Percentiles rank a stretch among this genome's conserved stretches.
Conservation (phyloP, 1,140 invertebrate species). For the Delia radicum region DNA sequence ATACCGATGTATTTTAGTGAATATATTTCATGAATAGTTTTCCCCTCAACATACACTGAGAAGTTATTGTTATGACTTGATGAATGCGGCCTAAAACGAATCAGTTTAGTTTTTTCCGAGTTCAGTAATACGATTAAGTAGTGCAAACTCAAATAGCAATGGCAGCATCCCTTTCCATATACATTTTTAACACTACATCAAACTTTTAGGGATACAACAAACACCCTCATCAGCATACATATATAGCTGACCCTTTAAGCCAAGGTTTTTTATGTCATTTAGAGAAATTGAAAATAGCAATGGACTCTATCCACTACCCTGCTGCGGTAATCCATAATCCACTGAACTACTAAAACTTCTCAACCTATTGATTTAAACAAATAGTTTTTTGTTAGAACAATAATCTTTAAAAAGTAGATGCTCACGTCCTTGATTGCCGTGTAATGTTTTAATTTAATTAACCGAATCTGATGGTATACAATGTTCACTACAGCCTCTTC, state of each 20-base stretch:
- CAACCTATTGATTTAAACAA: background rate
- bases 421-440: background rate
- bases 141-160: background rate
- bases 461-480: background rate
- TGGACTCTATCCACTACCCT: background rate
- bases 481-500: background rate
- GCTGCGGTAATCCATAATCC: background rate
- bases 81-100: background rate
- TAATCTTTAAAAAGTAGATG: background rate
- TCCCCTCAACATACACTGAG: background rate
- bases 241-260: background rate
- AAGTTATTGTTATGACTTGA: background rate
- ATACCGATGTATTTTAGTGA: background rate
- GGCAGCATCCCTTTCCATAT: background rate
- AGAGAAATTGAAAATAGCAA: background rate
- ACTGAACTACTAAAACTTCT: background rate
- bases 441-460: background rate
- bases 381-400: background rate
- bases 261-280: background rate
- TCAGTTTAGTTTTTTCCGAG: background rate
- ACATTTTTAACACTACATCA: background rate
- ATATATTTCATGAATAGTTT: background rate
- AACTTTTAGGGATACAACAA: background rate
- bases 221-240: background rate
- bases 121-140: background rate